phyloP scores from a whole-genome alignment of 1,140 invertebrate species.

The Ceratina australensis region DNA sequence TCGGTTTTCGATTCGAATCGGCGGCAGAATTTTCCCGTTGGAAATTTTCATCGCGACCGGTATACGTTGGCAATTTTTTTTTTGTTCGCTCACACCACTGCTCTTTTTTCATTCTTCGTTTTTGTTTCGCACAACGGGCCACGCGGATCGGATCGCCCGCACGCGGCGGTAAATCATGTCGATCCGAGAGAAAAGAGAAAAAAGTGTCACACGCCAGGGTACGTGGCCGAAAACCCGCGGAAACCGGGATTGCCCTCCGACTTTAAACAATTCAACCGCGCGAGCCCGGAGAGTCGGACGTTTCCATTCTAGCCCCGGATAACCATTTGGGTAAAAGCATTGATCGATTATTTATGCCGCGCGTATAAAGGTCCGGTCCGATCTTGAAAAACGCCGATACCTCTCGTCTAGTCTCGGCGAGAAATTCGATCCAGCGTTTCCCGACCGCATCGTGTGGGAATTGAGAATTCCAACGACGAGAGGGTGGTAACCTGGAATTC shows the following conservation, averaged over 20 bases:
- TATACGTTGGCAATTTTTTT: conserved; percentile 14
- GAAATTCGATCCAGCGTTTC: not conserved
- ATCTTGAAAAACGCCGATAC: not conserved
- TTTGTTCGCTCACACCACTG: not conserved
- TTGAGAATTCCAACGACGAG: not conserved
- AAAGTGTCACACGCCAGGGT: not conserved
- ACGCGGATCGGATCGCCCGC: conserved; percentile 35
- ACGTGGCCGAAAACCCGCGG: conserved; percentile 27
- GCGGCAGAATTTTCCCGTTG: conserved; percentile 40
- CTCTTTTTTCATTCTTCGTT: too few species aligned
- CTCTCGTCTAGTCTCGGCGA: not conserved
- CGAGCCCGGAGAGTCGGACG: not conserved
- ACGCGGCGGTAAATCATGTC: conserved; percentile 47
- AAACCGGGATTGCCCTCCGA: conserved; percentile 9
- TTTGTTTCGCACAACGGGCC: not conserved
- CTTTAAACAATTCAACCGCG: conserved; percentile 43
- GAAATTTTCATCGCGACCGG: conserved; percentile 50
- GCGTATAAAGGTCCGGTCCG: not conserved
- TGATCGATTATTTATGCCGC: not conserved
- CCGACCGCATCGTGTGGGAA: not conserved
- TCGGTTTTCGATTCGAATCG: conserved; percentile 49
- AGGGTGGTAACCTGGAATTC: conserved; percentile 7
- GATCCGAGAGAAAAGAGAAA: conserved; percentile 26
- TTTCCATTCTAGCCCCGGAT: not conserved
- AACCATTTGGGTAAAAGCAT: conserved; percentile 2